Conservation (phyloP, 2,888 invertebrate species). For the Rotaria magnacalcarata region DNA sequence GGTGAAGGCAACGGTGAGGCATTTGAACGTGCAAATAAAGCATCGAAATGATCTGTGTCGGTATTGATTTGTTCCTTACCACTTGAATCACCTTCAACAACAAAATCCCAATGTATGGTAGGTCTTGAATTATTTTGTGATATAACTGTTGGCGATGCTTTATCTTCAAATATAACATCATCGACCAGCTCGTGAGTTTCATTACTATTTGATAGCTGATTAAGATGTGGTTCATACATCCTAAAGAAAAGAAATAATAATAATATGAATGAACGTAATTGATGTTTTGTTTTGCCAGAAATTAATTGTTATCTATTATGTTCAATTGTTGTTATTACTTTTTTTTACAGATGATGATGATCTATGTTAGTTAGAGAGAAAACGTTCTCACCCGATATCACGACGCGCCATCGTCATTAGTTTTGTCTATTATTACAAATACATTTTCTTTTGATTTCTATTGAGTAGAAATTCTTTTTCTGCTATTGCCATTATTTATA, state of each 20-base stretch:
- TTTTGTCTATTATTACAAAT: not conserved
- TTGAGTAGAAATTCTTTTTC: not conserved
- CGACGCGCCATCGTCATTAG: not conserved
- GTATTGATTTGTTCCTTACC: conserved; percentile 4
- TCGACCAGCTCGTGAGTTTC: not conserved
- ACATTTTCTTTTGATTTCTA: not conserved
- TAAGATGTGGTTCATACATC: not conserved
- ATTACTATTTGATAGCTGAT: not conserved
- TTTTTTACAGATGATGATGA: not conserved
- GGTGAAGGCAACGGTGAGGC: not conserved
- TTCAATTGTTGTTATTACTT: not conserved
- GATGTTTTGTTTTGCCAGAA: no score
- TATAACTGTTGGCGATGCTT: not conserved
- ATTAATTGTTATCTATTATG: not conserved
- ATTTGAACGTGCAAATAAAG: conserved; percentile 12
- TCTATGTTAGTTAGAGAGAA: no score
- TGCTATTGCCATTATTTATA: not conserved
- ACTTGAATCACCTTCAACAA: not conserved
- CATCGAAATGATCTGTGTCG: not conserved
- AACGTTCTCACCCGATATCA: no score
- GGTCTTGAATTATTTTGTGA: not conserved
- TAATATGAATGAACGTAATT: no score
- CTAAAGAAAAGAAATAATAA: not conserved
- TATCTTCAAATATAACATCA: not conserved
- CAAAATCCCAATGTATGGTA: not conserved